Conservation (phyloP, 1,140 invertebrate species). For the Drosophila gunungcola region DNA sequence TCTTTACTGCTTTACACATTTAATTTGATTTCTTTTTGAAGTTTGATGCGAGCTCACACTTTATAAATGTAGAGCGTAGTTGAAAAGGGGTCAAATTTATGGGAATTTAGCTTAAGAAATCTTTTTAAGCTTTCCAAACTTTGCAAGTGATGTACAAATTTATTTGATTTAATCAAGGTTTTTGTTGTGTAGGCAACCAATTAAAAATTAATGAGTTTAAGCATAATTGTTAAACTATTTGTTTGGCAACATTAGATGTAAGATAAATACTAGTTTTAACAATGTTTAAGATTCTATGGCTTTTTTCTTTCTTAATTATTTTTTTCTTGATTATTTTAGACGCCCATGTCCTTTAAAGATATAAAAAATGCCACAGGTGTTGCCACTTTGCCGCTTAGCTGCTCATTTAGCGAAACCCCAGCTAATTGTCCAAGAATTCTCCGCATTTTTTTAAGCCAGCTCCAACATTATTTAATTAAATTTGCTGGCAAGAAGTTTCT, state of each 20-base stretch:
- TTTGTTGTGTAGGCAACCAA: too few relatives aligned
- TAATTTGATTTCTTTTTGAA: conserved; percentile 84
- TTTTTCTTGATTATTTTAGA: not conserved
- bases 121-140: too few relatives aligned
- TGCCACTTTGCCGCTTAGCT: conserved; percentile 75
- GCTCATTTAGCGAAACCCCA: conserved; percentile 60
- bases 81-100: conserved; percentile 4
- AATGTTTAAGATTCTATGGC: too few relatives aligned
- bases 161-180: too few relatives aligned
- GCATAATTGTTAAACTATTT: too few relatives aligned
- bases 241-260: too few relatives aligned
- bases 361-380: conserved; percentile 72
- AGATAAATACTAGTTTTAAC: too few relatives aligned
- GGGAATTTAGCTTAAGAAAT: too few relatives aligned
- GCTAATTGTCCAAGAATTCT: conserved; percentile 79
- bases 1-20: conserved; percentile 78
- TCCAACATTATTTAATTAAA: conserved; percentile 77
- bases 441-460: conserved; percentile 29
- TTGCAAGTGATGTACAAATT: too few relatives aligned
- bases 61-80: conserved; percentile 29
- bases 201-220: too few relatives aligned
- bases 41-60: conserved; percentile 68
- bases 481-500: conserved; percentile 61
- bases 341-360: conserved; percentile 23
- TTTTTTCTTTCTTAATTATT: too few relatives aligned